Evolutionary conservation across 2,888 invertebrate species (phyloP), one percentile per base, ranked within the genome.

Genomic region (Drosophila algonquin): DNA sequence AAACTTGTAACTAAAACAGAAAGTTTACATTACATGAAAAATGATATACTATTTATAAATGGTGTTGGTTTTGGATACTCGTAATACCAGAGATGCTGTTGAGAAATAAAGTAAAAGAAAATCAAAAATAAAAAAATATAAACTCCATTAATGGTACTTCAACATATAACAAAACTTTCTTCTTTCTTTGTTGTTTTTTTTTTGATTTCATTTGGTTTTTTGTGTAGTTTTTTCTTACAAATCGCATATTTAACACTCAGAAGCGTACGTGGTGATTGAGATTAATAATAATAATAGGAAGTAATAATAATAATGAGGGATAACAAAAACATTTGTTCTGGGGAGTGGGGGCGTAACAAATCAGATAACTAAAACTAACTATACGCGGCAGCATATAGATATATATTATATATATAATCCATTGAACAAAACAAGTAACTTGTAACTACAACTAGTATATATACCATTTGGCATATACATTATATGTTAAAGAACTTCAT

Each of bases 361-460:
- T 73, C 67, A 65, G 44, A 48, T 45, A 56, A 63, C 60, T 73
- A 75, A 74, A 74, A 59, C 73, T 74, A 74, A 58, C 54, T 70
- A 61, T 70, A 61, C 45, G 10, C 6, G 14, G 16, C 32, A 2
- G 65, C 65, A 68, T 67, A 64, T 16, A 3, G 51, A 45, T 51
- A 8, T 50, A 8, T 21, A 6, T 21, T 56, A 10, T 45, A 55
- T 69, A 50, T 56, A 69, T 53, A 82, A 81, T 85, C 88, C 85
- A 89, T 85, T 81, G 73, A 83, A 83, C 89, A 89, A 74, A 89
- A 87, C 80, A 74, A 79, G 62, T 79, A 75, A 74, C 73, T 73
- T 75, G 73, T 75, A 87, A 79, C 61, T 70, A 81, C 47, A 45
- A 24, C 51, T 69, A 76, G 75, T 47, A 55, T 72, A 58, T 68